Evolutionary conservation across 2,113 vertebrate genomes (phyloP).

Genomic region (Orcinus orca): DNA sequence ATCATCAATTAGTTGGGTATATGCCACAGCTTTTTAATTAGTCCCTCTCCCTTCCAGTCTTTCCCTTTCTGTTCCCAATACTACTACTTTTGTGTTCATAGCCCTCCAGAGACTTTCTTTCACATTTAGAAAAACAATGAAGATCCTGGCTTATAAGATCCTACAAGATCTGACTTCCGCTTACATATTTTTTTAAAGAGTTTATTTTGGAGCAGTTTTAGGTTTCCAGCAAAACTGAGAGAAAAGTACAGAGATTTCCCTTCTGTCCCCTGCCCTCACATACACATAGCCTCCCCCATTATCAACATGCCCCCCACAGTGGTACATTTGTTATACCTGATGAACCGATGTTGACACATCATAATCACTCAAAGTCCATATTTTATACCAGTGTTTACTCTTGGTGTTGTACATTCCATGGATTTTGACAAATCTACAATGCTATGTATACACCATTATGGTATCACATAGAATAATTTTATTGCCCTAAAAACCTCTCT

Average conservation of each 20-base stretch:
- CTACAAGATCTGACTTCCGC: background rate
- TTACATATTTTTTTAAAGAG: background rate
- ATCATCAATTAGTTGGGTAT: background rate
- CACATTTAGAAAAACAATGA: background rate
- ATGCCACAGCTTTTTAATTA: background rate
- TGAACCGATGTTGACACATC: background rate
- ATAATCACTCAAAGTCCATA: background rate
- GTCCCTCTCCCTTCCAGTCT: background rate
- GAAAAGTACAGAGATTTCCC: background rate
- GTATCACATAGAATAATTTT: background rate
- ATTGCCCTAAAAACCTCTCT: background rate
- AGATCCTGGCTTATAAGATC: background rate
- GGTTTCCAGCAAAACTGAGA: background rate
- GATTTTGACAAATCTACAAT: background rate
- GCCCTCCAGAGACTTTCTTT: background rate
- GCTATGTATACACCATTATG: background rate
- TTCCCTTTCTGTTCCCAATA: background rate
- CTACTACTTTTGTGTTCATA: background rate
- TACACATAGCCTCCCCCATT: background rate
- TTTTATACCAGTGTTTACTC: background rate
- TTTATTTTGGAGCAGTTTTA: background rate
- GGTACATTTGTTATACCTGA: background rate
- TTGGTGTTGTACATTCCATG: background rate
- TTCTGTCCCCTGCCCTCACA: background rate
- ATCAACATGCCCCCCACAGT: background rate